Conservation (phyloP, 2,113 vertebrate species). For the Leuciscus idus region DNA sequence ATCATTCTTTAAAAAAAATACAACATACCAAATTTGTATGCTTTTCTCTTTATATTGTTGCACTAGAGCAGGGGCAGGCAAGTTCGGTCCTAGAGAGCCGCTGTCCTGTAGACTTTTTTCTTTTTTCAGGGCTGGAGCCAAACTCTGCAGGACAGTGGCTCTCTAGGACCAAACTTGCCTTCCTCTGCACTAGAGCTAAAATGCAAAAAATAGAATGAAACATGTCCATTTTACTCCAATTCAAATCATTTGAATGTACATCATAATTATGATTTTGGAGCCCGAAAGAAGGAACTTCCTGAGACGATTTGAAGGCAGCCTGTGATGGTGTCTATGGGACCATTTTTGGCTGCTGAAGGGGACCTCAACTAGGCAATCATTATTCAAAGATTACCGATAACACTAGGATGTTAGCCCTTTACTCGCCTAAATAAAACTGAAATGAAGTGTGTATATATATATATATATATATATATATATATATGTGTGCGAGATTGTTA, state of each 20-base stretch:
- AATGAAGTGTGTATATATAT: not conserved
- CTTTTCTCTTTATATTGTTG: not conserved
- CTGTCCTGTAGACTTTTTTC: no score
- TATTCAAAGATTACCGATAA: not conserved
- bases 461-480: no score
- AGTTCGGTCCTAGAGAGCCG: no score
- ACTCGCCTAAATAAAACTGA: not conserved
- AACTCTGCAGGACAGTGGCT: no score
- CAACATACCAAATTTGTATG: not conserved
- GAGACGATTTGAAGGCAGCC: not conserved
- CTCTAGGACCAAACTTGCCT: no score
- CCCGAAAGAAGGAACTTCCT: not conserved
- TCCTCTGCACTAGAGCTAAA: not conserved
- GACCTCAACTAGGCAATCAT: not conserved
- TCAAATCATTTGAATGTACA: not conserved
- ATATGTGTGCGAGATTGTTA: not conserved
- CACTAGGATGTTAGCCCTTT: constrained; percentile 16
- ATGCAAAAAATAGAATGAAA: no score
- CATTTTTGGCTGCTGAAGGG: not conserved
- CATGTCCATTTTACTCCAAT: not conserved
- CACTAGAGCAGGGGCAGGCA: no score
- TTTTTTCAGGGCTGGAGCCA: no score
- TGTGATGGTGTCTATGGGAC: not conserved
- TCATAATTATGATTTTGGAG: not conserved
- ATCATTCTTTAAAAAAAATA: not conserved